Base-by-base conservation (phyloP, 2,888 invertebrate genomes). In the Agonopterix alstromeriana region DNA sequence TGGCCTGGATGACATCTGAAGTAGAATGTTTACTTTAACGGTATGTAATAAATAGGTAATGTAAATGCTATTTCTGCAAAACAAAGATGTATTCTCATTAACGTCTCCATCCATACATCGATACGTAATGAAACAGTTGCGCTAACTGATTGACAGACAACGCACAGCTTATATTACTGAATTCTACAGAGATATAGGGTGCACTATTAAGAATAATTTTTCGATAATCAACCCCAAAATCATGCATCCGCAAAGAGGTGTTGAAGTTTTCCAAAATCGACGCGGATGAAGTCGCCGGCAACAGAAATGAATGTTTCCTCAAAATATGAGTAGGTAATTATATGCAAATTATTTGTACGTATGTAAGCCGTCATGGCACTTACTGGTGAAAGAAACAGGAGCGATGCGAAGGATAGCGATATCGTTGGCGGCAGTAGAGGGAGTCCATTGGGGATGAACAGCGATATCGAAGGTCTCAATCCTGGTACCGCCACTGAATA, bases 401-500 rank as follows among this genome's bases (percentile, higher is more conserved):
- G 2, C 9, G 11, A 76, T 51, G 0, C 55, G 50, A 1, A 79
- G 43, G 2, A 77, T 11, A 8, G 74, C 77, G 9, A 79, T 52
- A 45, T 80, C 79, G 42, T 77, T 77, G 0, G 46, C 55, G 48
- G 60, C 61, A 0, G 49, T 68, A 0, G 1, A 14, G 0, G 67
- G 65, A 44, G 57, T 62, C 77, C 76, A 79, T 5, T 55, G 44
- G 2, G 67, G 63, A 49, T 80, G 76, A 50, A 70, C 55, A 1
- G 56, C 51, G 2, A 76, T 55, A 40, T 63, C 48, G 5, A 42
- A 62, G 12, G 68, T 61, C 3, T 12, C n/a, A 5, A 63, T 51
- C 8, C 77, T 65, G 14, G 47, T 53, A 9, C 78, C 79, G 2
- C 79, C 80, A 40, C 46, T 50, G 60, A 79, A 78, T 12, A 80